Evolutionary conservation across 1,140 invertebrate genomes (phyloP).

Genomic region (Drosophila aff.): DNA sequence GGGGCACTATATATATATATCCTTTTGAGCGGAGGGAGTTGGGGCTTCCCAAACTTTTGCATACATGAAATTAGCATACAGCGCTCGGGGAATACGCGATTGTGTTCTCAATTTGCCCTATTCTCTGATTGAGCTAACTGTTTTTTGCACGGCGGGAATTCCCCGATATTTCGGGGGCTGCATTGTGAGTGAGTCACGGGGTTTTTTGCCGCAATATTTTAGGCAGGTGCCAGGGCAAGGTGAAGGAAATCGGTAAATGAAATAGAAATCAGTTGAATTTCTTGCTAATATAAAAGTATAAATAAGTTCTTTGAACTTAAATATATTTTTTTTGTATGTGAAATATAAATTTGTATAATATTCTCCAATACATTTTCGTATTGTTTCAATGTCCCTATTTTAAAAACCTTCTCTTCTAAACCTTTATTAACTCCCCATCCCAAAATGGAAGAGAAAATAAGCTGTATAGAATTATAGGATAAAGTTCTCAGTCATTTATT

Average conservation of each 20-base stretch:
- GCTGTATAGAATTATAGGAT: too few relatives aligned
- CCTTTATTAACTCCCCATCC: too few relatives aligned
- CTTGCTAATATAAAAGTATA: too few relatives aligned
- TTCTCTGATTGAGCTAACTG: conserved; percentile 36
- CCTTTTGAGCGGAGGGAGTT: not conserved
- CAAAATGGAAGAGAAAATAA: too few relatives aligned
- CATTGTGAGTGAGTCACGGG: not conserved
- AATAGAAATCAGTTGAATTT: not conserved
- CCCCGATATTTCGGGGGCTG: not conserved
- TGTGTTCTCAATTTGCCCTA: conserved; percentile 31
- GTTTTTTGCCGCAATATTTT: not conserved
- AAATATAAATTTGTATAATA: too few relatives aligned
- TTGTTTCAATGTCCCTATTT: too few relatives aligned
- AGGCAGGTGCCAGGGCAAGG: not conserved
- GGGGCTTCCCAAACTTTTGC: conserved; percentile 20
- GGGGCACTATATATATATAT: conserved; percentile 3
- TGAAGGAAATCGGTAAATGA: not conserved
- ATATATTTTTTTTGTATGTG: too few relatives aligned
- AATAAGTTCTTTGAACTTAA: too few relatives aligned
- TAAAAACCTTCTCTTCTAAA: too few relatives aligned
- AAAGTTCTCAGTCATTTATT: too few relatives aligned
- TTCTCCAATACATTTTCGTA: too few relatives aligned
- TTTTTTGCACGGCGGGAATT: conserved; percentile 2
- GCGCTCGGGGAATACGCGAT: conserved; percentile 31
- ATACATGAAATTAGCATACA: conserved; percentile 48